Evolutionary conservation across 2,888 invertebrate species (phyloP).

Genomic region (Entomobrya multifasciata): DNA sequence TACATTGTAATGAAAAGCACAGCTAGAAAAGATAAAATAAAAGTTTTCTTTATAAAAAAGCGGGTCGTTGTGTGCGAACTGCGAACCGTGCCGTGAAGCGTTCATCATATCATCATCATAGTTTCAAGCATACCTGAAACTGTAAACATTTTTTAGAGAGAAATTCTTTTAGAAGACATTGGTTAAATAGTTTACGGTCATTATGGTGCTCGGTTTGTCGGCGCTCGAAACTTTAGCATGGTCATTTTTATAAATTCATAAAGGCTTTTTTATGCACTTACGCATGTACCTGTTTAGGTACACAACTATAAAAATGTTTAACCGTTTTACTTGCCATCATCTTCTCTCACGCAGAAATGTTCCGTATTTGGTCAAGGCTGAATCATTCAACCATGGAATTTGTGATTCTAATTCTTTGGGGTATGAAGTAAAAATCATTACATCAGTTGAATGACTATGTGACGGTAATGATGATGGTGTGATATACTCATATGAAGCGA

Average conservation of each 20-base stretch:
- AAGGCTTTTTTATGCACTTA: too few relatives aligned
- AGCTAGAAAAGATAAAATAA: background rate
- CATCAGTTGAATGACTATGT: background rate
- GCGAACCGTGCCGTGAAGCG: background rate
- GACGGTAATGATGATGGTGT: background rate
- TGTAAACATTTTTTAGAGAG: background rate
- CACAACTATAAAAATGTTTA: conserved; percentile 47
- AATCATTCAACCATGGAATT: conserved; percentile 64
- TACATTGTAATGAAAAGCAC: conserved; percentile 12
- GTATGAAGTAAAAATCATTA: conserved; percentile 37
- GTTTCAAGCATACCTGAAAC: background rate
- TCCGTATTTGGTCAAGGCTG: conserved; percentile 71
- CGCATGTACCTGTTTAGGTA: background rate
- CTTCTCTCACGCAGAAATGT: conserved; percentile 54
- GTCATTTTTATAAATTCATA: too few relatives aligned
- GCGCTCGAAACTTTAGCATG: background rate
- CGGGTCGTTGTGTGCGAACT: background rate
- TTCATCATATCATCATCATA: conserved; percentile 13
- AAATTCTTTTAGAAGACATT: conserved; percentile 7
- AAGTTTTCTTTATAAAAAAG: background rate
- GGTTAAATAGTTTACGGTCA: conserved; percentile 37
- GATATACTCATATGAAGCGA: conserved; percentile 5
- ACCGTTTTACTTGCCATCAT: conserved; percentile 54
- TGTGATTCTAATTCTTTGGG: conserved; percentile 65
- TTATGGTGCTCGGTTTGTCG: conserved; percentile 27